phyloP scores from a whole-genome alignment of 2,113 vertebrate genomes.

The Gracilinanus agilis region DNA sequence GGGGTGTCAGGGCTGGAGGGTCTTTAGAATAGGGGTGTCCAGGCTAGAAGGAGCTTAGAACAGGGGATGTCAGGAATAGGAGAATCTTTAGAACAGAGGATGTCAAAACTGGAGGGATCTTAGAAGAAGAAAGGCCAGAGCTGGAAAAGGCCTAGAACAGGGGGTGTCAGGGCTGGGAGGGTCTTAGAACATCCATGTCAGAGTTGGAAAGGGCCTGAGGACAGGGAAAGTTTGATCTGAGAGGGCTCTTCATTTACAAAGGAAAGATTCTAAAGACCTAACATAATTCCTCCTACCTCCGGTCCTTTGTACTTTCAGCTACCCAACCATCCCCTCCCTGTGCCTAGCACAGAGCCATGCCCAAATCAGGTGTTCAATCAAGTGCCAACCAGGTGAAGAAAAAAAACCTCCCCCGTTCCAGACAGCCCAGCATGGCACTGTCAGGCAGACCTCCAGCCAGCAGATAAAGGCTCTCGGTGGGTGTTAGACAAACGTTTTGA shows the following conservation, averaged over 20 bases:
- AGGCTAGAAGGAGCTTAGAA: too few relatives aligned
- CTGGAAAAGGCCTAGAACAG: too few relatives aligned
- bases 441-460: neutral
- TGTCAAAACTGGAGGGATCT: too few relatives aligned
- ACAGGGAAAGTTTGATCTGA: too few relatives aligned
- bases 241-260: neutral
- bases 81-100: too few relatives aligned
- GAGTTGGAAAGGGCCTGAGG: too few relatives aligned
- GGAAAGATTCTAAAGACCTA: neutral
- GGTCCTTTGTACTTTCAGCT: neutral
- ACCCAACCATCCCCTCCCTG: neutral
- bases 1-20: too few relatives aligned
- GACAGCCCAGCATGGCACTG: neutral
- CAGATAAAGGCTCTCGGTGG: conserved; percentile 1
- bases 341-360: neutral
- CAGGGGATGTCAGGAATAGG: too few relatives aligned
- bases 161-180: too few relatives aligned
- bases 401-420: neutral
- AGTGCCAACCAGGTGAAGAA: neutral
- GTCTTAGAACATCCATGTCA: neutral
- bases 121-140: too few relatives aligned
- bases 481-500: conserved; percentile 4
- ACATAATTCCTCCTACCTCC: rapidly evolving
- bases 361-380: neutral
- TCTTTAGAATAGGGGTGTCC: too few relatives aligned